Percentiles rank a stretch among this genome's conserved stretches.
phyloP scores from a whole-genome alignment of 2,797 vertebrate species.

The Mastacembelus armatus region DNA sequence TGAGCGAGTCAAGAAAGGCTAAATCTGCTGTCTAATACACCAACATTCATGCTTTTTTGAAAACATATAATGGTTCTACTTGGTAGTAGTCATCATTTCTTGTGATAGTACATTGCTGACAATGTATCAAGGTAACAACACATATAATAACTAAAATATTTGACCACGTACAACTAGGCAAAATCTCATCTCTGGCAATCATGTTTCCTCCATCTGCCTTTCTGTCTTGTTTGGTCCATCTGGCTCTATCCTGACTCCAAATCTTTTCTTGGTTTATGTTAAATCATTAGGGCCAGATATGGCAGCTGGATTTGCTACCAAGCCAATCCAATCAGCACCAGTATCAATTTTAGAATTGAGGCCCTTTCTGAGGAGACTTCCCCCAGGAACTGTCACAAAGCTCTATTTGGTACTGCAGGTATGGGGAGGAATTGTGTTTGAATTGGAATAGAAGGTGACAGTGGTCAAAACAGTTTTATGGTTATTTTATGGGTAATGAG shows the following conservation, averaged over 20 bases:
- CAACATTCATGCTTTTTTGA: background rate
- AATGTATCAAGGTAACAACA: no score
- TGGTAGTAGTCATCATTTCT: no score
- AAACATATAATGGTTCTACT: background rate
- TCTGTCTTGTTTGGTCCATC: conserved; percentile 13
- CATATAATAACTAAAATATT: no score
- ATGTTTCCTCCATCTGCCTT: background rate
- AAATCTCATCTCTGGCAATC: no score
- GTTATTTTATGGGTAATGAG: no score
- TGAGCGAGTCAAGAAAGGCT: conserved; percentile 30
- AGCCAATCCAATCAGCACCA: no score
- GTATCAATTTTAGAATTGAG: background rate
- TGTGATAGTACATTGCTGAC: no score
- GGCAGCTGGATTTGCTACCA: conserved; percentile 17
- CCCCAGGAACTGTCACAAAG: background rate
- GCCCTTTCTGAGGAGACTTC: background rate
- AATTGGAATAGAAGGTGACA: background rate
- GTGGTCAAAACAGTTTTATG: no score
- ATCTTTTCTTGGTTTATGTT: conserved; percentile 1
- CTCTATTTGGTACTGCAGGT: background rate
- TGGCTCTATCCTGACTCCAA: background rate
- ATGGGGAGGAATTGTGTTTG: background rate
- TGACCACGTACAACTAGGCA: no score
- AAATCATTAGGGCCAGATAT: background rate
- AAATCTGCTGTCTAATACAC: conserved; percentile 6